Evolutionary conservation across 1,140 invertebrate species (phyloP).

Genomic region (Heliconius eleuchia): DNA sequence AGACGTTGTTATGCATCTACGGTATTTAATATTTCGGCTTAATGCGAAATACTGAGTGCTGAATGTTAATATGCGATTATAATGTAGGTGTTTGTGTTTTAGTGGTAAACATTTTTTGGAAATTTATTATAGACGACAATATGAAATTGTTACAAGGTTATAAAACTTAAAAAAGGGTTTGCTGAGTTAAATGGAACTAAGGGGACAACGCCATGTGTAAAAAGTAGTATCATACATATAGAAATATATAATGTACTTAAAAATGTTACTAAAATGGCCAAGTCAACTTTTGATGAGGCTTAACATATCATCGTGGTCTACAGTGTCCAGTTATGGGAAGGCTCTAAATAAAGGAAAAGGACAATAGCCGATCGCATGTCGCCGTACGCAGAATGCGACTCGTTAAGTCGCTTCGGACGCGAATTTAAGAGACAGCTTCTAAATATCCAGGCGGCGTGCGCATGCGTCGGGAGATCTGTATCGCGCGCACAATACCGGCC

Average conservation of each 20-base stretch:
- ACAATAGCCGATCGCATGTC: conserved; percentile 76
- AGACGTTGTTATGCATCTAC: conserved; percentile 27
- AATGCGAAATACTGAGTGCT: conserved; percentile 12
- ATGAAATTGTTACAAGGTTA: no score
- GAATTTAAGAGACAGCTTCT: conserved; percentile 79
- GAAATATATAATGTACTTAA: background rate
- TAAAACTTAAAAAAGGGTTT: no score
- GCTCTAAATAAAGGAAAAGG: conserved; percentile 63
- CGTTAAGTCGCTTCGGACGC: conserved; percentile 73
- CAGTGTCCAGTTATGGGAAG: conserved; percentile 52
- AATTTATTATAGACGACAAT: no score
- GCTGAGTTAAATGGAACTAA: no score
- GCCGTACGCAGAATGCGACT: conserved; percentile 73
- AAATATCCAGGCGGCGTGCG: conserved; percentile 74
- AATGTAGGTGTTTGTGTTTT: background rate
- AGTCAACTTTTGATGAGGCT: conserved; percentile 7
- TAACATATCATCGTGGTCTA: conserved; percentile 23
- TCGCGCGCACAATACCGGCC: conserved; percentile 75
- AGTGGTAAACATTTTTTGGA: background rate
- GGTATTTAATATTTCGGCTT: conserved; percentile 15
- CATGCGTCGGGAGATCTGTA: conserved; percentile 75
- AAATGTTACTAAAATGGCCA: background rate
- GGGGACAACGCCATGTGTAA: no score
- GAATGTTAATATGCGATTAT: background rate
- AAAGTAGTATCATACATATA: background rate